Evolutionary conservation across 2,888 invertebrate species (phyloP), one percentile per base, ranked within the genome.

Genomic region (Neocrepidodera transversa): DNA sequence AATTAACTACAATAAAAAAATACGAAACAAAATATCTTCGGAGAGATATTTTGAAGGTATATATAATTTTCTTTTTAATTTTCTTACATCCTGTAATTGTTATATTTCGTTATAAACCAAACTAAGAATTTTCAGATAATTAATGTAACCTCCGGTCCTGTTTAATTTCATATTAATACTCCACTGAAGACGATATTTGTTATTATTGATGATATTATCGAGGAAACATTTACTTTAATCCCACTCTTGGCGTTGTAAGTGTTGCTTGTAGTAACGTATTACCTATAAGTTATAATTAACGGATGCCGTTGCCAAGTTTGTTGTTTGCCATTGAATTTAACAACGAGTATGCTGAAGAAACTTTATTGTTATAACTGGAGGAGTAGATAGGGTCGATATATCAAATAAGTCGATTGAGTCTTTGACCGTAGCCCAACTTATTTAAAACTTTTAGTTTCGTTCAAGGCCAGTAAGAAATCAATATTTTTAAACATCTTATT

Each of bases 171-270:
- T 10, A n/a, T 38, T 16, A 17, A 69, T 66, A 70, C 70, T 66
- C 59, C 65, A 71, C 69, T 69, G 68, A 68, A 67, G 66, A 69
- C 71, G 69, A 72, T 74, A 73, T 74, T 74, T 72, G 73, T 71
- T 76, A 76, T 77, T 77, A 77, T 77, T 76, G 76, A 77, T 76
- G 76, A 75, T 74, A 68, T 74, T 70, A 75, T 76, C 74, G 69
- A 71, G 62, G 68, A 71, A 75, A 77, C 76, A 77, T 73, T 77
- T 71, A 75, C 74, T 71, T 70, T 73, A 74, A 76, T 75, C 76
- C 76, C 74, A 76, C 76, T 75, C 76, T 68, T 69, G 68, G 68
- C 66, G 71, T 58, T 64, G 65, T 63, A 67, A 71, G 68, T 70
- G 70, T 71, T 70, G 66, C 63, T 53, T 58, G 63, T 70, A 68